Conservation (phyloP, 2,888 invertebrate genomes). For the Diploptera punctata region DNA sequence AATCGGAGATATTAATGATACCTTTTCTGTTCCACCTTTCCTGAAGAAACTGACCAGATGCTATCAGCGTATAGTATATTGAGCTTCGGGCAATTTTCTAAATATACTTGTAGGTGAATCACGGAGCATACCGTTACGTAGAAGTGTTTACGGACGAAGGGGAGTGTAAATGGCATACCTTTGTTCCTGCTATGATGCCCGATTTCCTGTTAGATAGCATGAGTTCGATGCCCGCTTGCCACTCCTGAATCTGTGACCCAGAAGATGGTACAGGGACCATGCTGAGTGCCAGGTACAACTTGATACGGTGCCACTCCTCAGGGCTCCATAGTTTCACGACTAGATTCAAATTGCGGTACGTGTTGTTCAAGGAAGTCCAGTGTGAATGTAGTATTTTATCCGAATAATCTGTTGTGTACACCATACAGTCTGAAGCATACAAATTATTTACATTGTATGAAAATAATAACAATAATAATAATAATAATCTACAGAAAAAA, state of each 20-base stretch:
- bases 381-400: slow-evolving; percentile 4
- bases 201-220: slow-evolving; percentile 29
- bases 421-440: slow-evolving; percentile 32
- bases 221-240: slow-evolving; percentile 33
- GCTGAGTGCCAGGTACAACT: slow-evolving; percentile 27
- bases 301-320: slow-evolving; percentile 28
- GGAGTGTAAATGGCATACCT: too few species aligned
- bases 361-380: slow-evolving; percentile 30
- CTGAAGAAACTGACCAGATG: too few species aligned
- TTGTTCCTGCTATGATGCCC: slow-evolving; percentile 15
- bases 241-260: slow-evolving; percentile 29
- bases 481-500: too few species aligned
- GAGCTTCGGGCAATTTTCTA: too few species aligned
- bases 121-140: too few species aligned
- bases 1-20: too few species aligned
- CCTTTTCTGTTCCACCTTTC: too few species aligned
- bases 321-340: slow-evolving; percentile 39
- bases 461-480: too few species aligned
- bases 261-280: slow-evolving; percentile 22
- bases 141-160: too few species aligned
- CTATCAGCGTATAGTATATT: too few species aligned
- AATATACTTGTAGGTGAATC: too few species aligned
- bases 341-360: slow-evolving; percentile 28
- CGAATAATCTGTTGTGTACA: slow-evolving; percentile 6
- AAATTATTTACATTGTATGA: too few species aligned